These are phyloP conservation scores for Pachypanchax playfairii DNA, from an alignment of 2,113 vertebrate genomes.

Conservation along the genomic window DNA sequence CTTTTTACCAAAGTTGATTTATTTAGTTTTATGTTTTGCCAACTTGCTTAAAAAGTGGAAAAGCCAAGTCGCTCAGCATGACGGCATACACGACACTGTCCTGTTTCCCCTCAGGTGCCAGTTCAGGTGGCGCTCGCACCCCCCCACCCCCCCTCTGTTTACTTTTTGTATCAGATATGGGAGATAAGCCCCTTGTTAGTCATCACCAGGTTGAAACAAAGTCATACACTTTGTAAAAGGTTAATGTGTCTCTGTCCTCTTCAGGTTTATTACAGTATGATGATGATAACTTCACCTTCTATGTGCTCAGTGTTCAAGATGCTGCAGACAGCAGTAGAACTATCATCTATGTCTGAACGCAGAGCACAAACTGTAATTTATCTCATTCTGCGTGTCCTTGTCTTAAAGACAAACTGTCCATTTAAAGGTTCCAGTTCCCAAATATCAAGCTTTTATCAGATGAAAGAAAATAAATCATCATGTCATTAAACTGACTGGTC, in stretches of 20 bases:
- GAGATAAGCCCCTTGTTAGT: conserved; percentile 57
- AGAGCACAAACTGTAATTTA: too few relatives aligned
- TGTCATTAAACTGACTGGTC: too few relatives aligned
- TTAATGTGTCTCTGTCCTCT: background rate
- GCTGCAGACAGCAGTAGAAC: too few relatives aligned
- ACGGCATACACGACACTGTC: conserved; percentile 71
- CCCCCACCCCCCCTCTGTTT: conserved; percentile 52
- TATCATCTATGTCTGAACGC: too few relatives aligned
- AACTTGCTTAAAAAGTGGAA: conserved; percentile 77
- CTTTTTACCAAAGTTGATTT: conserved; percentile 75
- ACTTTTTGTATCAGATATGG: conserved; percentile 62
- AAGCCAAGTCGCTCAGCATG: conserved; percentile 79
- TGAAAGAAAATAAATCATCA: too few relatives aligned
- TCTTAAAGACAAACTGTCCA: too few relatives aligned
- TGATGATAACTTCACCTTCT: too few relatives aligned
- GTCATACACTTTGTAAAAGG: conserved; percentile 61
- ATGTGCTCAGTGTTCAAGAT: too few relatives aligned
- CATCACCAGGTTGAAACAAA: conserved; percentile 65
- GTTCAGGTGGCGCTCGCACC: conserved; percentile 50
- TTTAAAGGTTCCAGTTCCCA: too few relatives aligned
- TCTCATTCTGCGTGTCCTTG: too few relatives aligned
- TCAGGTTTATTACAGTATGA: too few relatives aligned
- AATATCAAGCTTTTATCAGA: too few relatives aligned
- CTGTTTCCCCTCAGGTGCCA: conserved; percentile 50
- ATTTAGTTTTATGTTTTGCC: conserved; percentile 76